Evolutionary conservation across 2,113 vertebrate genomes (phyloP).

Genomic region (Brienomyrus brachyistius): DNA sequence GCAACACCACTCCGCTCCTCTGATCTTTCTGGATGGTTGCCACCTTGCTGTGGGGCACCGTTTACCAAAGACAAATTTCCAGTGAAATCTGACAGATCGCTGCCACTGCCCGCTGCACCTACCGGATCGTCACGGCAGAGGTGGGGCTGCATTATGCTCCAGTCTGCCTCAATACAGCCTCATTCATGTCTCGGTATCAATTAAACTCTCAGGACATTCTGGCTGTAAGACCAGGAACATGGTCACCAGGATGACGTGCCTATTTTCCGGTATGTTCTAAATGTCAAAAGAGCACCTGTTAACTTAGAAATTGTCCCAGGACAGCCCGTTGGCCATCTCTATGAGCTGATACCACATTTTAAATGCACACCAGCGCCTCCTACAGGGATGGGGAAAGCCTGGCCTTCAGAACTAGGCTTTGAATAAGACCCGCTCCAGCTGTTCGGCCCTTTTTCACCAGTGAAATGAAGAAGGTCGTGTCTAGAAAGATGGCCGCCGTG

Average conservation of each 20-base stretch:
- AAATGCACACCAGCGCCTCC: neutral
- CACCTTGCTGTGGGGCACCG: neutral
- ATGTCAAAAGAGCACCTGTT: neutral
- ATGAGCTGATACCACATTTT: neutral
- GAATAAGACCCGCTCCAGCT: neutral
- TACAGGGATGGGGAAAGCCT: neutral
- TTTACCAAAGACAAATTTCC: slow-evolving; percentile 22
- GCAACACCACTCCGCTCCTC: neutral
- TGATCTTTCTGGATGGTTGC: neutral
- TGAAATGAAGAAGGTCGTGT: neutral
- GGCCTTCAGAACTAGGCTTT: neutral
- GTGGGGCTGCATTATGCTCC: neutral
- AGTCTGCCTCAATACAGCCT: neutral
- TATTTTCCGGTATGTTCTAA: neutral
- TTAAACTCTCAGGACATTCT: neutral
- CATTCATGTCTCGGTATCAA: neutral
- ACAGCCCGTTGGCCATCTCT: neutral
- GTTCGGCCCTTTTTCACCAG: neutral
- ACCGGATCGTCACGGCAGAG: neutral
- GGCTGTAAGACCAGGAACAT: neutral
- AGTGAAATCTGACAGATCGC: neutral
- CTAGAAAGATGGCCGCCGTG: neutral
- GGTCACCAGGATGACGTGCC: neutral
- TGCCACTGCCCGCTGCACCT: neutral
- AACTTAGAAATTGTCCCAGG: neutral